These are phyloP conservation scores for Tachina lurida DNA, from an alignment of 2,888 invertebrate genomes.

Conservation along the genomic window DNA sequence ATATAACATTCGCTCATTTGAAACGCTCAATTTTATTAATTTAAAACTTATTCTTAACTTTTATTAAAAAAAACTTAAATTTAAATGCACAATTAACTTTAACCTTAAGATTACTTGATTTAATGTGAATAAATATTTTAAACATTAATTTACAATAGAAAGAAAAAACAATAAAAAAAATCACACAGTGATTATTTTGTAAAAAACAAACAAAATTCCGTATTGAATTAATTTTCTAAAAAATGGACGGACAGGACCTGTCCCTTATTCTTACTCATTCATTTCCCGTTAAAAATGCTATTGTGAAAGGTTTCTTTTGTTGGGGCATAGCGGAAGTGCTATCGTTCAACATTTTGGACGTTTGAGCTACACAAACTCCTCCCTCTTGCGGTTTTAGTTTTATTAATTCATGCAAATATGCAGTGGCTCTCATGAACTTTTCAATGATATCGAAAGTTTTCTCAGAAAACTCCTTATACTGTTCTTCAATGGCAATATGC, in stretches of 20 bases:
- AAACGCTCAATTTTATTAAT: no score
- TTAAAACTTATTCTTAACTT: no score
- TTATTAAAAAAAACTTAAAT: no score
- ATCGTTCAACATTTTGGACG: neutral
- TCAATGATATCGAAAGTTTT: constrained; percentile 76
- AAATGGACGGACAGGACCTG: neutral
- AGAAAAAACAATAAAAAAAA: constrained; percentile 15
- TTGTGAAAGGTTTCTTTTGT: constrained; percentile 73
- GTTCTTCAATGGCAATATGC: constrained; percentile 77
- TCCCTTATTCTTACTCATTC: neutral
- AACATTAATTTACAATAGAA: neutral
- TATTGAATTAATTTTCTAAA: neutral
- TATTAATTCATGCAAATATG: constrained; percentile 77
- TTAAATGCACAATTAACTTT: no score
- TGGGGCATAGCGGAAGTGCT: constrained; percentile 39
- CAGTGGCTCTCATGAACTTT: constrained; percentile 75
- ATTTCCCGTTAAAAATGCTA: constrained; percentile 75
- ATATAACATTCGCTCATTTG: no score
- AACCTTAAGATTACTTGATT: no score
- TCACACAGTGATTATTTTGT: constrained; percentile 65
- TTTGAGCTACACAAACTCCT: neutral
- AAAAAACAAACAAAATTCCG: neutral
- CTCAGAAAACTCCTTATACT: constrained; percentile 76
- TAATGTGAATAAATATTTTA: no score
- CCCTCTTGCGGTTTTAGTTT: constrained; percentile 52